A percentile compares a stretch with the other conserved stretches of the same genome.
These are phyloP conservation scores for Tarsius wallacei DNA, from an alignment of 2,797 vertebrate genomes.

Conservation along the genomic window DNA sequence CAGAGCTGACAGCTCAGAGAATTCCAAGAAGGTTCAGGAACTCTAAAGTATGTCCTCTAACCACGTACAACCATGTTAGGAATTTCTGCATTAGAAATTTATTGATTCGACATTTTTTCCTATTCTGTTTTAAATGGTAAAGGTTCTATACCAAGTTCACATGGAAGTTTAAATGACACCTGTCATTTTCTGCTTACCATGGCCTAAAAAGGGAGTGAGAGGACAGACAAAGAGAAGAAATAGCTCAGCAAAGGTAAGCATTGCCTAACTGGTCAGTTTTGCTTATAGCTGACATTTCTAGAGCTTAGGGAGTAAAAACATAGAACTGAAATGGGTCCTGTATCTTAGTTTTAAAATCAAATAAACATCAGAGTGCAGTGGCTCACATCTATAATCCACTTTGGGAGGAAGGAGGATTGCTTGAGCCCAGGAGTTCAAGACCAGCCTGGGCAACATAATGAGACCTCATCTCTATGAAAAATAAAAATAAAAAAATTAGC, in stretches of 20 bases:
- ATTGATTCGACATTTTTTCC: neutral
- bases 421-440: too few species aligned
- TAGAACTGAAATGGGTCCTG: neutral
- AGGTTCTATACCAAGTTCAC: conserved; percentile 19
- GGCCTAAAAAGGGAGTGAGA: neutral
- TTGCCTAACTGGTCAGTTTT: neutral
- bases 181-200: neutral
- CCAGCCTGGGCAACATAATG: too few species aligned
- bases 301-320: neutral
- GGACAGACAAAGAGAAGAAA: neutral
- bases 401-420: too few species aligned
- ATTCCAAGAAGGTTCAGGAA: neutral
- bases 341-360: conserved; percentile 52
- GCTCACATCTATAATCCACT: too few species aligned
- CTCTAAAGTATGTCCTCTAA: neutral
- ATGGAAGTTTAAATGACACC: neutral
- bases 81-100: conserved; percentile 15
- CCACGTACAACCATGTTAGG: neutral
- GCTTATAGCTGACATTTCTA: neutral
- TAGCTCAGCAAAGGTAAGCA: neutral
- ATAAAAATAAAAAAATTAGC: too few species aligned
- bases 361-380: neutral
- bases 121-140: conserved; percentile 18
- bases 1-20: neutral
- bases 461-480: too few species aligned